These are phyloP conservation scores for Stigmatopora argus DNA, from an alignment of 2,113 vertebrate species.

Conservation along the genomic window DNA sequence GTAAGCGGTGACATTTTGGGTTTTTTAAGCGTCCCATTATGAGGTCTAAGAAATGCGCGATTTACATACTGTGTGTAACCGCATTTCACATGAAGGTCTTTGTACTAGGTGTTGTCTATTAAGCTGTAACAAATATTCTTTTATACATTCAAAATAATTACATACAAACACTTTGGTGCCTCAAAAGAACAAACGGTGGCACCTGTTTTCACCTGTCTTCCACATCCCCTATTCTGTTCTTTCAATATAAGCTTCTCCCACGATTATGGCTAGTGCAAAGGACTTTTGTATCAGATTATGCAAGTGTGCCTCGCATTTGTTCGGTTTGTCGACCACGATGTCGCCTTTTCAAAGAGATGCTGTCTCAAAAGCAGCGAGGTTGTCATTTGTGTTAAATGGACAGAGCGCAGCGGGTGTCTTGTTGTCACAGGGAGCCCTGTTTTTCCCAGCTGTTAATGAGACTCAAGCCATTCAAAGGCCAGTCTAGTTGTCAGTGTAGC, in stretches of 20 bases:
- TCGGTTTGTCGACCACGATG: slow-evolving; percentile 64
- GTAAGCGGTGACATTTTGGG: too few species aligned
- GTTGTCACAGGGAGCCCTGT: slow-evolving; percentile 61
- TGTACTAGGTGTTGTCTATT: too few species aligned
- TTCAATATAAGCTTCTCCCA: slow-evolving; percentile 44
- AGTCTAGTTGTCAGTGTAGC: slow-evolving; percentile 71
- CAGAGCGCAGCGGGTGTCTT: slow-evolving; percentile 74
- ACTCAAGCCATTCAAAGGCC: slow-evolving; percentile 66
- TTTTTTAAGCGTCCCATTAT: too few species aligned
- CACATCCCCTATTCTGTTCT: slow-evolving; percentile 37
- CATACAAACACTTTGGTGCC: neutral
- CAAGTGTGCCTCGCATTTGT: slow-evolving; percentile 58
- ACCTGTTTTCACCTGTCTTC: slow-evolving; percentile 32
- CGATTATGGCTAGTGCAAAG: slow-evolving; percentile 36
- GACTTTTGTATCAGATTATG: slow-evolving; percentile 41
- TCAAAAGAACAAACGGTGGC: slow-evolving; percentile 9
- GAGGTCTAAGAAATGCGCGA: too few species aligned
- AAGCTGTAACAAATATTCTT: neutral
- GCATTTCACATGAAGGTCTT: too few species aligned
- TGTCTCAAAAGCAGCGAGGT: slow-evolving; percentile 58
- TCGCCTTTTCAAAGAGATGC: slow-evolving; percentile 67
- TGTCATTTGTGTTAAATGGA: slow-evolving; percentile 71
- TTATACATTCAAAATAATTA: neutral
- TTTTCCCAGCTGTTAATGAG: slow-evolving; percentile 69
- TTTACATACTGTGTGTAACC: too few species aligned